Evolutionary conservation across 2,888 invertebrate genomes (phyloP), one percentile per base, ranked within the genome.

Genomic region (Dryadula phaetusa): DNA sequence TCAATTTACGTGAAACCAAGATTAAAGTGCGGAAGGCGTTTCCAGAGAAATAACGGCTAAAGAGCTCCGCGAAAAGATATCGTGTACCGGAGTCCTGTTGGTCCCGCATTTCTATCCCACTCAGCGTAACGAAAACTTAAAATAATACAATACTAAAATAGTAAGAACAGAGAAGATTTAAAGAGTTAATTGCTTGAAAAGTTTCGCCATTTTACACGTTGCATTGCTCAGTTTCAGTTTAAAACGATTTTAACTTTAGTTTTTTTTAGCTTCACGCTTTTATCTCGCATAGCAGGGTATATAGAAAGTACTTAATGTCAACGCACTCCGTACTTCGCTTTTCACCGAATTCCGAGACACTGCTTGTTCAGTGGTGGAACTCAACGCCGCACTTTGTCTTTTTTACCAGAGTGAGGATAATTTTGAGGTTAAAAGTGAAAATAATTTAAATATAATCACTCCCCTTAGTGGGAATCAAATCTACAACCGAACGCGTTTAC

Each of bases 51-150:
- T 62, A 66, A 58, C 10, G 40, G 49, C 18, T 28, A 52, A 37
- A 49, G 56, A 32, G 16, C 40, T 70, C 66, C 74, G 75, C 77
- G 76, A 77, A 81, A 81, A 80, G 80, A 82, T 82, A 82, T 79
- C 76, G 77, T 72, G 76, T 79, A 73, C 73, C 62, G 54, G 47
- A 54, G 46, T 64, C 67, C 66, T 53, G 62, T 67, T 65, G 62
- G 62, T 70, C 46, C 53, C 47, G 49, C 37, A 67, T 42, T 56
- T 58, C 64, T 73, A 25, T 60, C 44, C 44, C 44, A 14, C 44
- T 60, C 44, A 14, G 60, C 12, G 8, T 16, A 60, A 60, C 42
- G 60, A 16, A 60, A 60, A 60, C 28, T 60, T 44, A 28, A 60
- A 60, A 44, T 44, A 60, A 25, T 56, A 40, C 22, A 37, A 54